phyloP scores from a whole-genome alignment of 2,888 invertebrate genomes.

The Bruchidius siliquastri region DNA sequence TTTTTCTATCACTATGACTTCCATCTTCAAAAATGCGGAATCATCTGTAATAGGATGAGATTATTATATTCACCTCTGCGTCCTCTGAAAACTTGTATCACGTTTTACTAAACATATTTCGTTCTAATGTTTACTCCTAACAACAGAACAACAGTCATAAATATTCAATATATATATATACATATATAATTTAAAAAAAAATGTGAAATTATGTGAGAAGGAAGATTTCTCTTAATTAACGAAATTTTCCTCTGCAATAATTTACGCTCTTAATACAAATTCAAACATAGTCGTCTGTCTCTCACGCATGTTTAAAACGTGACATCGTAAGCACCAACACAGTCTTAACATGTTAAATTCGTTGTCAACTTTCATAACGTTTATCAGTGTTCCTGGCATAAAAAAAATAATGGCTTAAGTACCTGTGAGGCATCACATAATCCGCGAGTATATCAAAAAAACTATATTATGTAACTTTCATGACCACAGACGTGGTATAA shows the following conservation, averaged over 20 bases:
- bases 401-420: background rate
- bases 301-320: background rate
- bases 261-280: background rate
- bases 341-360: background rate
- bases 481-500: background rate
- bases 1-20: no score
- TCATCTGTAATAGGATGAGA: no score
- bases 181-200: no score
- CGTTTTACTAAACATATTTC: no score
- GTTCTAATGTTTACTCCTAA: no score
- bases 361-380: background rate
- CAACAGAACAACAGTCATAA: no score
- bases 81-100: no score
- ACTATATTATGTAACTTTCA: background rate
- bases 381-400: background rate
- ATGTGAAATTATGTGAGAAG: no score
- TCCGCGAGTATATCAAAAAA: background rate
- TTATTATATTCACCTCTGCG: no score
- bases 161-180: no score
- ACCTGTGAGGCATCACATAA: background rate
- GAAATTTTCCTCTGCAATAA: background rate
- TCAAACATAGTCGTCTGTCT: background rate
- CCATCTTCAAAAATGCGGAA: no score
- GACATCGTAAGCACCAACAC: background rate
- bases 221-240: no score